Evolutionary conservation across 2,888 invertebrate species (phyloP), one percentile per base, ranked within the genome.

Genomic region (Drosophila seclusa): DNA sequence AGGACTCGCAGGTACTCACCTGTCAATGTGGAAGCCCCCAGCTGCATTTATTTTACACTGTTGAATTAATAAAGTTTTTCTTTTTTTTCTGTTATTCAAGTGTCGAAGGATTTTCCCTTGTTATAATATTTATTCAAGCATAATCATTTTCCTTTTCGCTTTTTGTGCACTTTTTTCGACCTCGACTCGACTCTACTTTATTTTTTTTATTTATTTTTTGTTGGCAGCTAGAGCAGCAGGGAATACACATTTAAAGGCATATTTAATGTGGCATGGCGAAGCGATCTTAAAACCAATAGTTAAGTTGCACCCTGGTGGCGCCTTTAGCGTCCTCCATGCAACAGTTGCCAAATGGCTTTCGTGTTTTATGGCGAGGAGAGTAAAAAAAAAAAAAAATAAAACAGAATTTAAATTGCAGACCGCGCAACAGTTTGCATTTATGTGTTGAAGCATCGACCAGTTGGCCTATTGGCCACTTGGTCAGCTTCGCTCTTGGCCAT

Each of bases 381-480:
- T 24, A 72, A 69, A 73, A 76, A 72, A 76, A 72, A 72, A 66
- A 71, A 74, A 70, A 76, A 76, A 73, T 73, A 70, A 77, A 77
- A 68, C 61, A 64, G 70, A 71, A 73, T 78, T 73, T 70, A 70
- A 78, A 79, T 76, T 75, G 78, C 81, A 73, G 45, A 69, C 80
- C 68, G 72, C 62, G 90, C 90, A 89, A 90, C 88, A 90, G 89
- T 89, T 89, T 89, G 89, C 82, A 87, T 87, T 87, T 84, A 87
- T 83, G 81, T 83, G 87, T 45, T 16, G 45, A 45, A 8, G 4
- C 24, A 45, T 45, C 18, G 45, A 24, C 45, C 16, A 45, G 24
- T 16, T 45, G 24, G 24, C 68, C 71, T 78, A 76, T 75, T 75
- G 55, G 62, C 50, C 69, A 31, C 36, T 29, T 36, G 52, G 16